Conservation (phyloP, 1,140 invertebrate species). For the Neotoxoptera formosana region DNA sequence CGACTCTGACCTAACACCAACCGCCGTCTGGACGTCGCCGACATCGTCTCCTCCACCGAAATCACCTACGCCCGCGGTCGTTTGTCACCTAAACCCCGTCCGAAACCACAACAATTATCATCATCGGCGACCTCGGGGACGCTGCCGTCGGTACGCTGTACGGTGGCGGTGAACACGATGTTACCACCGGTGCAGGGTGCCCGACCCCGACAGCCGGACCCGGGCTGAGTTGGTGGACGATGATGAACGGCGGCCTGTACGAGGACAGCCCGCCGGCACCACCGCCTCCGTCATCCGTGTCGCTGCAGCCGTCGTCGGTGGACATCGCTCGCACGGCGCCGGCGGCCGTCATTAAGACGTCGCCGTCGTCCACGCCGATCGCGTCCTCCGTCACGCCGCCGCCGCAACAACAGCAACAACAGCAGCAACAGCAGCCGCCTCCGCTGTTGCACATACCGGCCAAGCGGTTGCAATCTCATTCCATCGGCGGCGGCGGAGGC, state of each 20-base stretch:
- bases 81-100: constrained; percentile 51
- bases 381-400: constrained; percentile 73
- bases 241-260: constrained; percentile 81
- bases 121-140: constrained; percentile 80
- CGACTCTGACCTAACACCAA: neutral
- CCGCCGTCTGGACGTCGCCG: neutral
- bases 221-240: constrained; percentile 81
- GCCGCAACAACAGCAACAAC: constrained; percentile 65
- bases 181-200: constrained; percentile 72
- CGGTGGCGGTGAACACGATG: constrained; percentile 74
- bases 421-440: constrained; percentile 65
- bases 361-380: constrained; percentile 66
- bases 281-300: constrained; percentile 68
- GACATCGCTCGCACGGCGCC: constrained; percentile 71
- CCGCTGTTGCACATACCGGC: constrained; percentile 82
- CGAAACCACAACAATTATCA: constrained; percentile 70
- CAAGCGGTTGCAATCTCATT: constrained; percentile 71
- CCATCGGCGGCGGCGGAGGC: constrained; percentile 67
- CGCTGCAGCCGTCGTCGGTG: constrained; percentile 64
- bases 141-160: constrained; percentile 76
- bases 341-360: constrained; percentile 62
- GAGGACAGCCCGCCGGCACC: constrained; percentile 76
- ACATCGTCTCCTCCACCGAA: neutral
- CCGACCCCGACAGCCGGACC: constrained; percentile 74
- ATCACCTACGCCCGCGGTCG: neutral